phyloP scores from a whole-genome alignment of 2,797 vertebrate genomes.

The Hydrophis major region DNA sequence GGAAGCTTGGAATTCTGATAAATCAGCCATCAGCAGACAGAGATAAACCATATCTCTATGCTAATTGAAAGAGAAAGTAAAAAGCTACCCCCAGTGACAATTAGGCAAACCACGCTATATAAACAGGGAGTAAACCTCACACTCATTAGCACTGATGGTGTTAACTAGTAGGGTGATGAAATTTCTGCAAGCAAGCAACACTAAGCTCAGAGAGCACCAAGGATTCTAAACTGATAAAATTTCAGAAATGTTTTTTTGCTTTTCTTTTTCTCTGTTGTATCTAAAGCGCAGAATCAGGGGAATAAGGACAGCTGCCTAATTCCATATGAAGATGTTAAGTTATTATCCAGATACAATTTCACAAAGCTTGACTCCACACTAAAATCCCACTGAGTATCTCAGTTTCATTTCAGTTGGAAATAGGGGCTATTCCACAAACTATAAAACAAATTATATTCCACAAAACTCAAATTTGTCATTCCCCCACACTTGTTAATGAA shows the following conservation, averaged over 20 bases:
- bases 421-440: not conserved
- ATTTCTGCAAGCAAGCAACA: too few species aligned
- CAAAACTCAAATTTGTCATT: not conserved
- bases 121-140: too few species aligned
- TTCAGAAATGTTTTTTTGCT: not conserved
- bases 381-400: not conserved
- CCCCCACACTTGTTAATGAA: not conserved
- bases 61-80: too few species aligned
- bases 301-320: not conserved
- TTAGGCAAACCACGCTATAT: too few species aligned
- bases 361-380: not conserved
- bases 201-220: too few species aligned
- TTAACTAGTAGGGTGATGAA: too few species aligned
- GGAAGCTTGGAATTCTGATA: too few species aligned
- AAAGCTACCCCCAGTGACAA: too few species aligned
- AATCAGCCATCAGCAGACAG: too few species aligned
- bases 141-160: too few species aligned
- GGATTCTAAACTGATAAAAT: not conserved
- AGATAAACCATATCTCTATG: too few species aligned
- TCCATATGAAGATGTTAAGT: not conserved
- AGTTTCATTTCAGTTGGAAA: not conserved
- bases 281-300: not conserved
- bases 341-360: not conserved
- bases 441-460: not conserved
- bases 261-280: not conserved